Conservation (phyloP, 2,888 invertebrate genomes). For the Rhagonycha lutea region DNA sequence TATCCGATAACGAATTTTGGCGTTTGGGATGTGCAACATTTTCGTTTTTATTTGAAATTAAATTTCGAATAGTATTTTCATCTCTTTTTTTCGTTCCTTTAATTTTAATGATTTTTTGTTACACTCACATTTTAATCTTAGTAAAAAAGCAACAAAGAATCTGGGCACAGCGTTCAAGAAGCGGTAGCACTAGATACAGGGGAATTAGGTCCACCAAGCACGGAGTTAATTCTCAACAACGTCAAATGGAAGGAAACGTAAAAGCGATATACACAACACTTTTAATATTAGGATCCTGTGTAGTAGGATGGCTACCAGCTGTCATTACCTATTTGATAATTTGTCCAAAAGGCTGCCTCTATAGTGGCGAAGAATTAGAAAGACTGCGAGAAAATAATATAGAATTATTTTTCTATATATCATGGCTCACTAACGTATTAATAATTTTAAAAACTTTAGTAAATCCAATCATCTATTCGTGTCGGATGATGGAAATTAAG, state of each 20-base stretch:
- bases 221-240: conserved; percentile 42
- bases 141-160: conserved; percentile 60
- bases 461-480: conserved; percentile 70
- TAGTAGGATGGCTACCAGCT: conserved; percentile 67
- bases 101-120: conserved; percentile 62
- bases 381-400: conserved; percentile 15
- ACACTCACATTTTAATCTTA: conserved; percentile 63
- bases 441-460: conserved; percentile 66
- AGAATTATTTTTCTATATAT: conserved; percentile 32
- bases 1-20: conserved; percentile 57
- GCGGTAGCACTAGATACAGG: conserved; percentile 48
- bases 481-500: conserved; percentile 68
- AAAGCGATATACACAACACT: conserved; percentile 67
- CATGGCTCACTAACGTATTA: conserved; percentile 55
- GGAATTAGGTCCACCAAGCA: conserved; percentile 25
- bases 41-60: conserved; percentile 25
- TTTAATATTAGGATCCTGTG: conserved; percentile 64
- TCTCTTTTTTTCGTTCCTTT: conserved; percentile 63
- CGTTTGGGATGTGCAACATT: conserved; percentile 34
- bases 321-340: conserved; percentile 61
- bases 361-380: conserved; percentile 36
- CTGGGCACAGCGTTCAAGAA: conserved; percentile 54
- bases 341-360: conserved; percentile 54
- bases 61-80: conserved; percentile 53
- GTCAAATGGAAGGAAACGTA: conserved; percentile 55